Evolutionary conservation across 1,140 invertebrate species (phyloP), one percentile per base, ranked within the genome.

Genomic region (Diachasma alloeum): DNA sequence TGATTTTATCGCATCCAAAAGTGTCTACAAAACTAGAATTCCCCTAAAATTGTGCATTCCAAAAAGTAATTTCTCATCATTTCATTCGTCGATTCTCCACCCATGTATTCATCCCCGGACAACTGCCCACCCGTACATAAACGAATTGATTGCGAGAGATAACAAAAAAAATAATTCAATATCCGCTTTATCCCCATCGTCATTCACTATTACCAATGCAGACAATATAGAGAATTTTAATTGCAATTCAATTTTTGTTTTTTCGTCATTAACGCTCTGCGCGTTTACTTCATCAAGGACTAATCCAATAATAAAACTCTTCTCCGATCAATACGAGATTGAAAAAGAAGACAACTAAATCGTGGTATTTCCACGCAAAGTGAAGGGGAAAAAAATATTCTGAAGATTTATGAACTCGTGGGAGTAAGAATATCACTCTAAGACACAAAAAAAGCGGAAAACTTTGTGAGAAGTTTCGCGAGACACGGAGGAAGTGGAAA

Each of bases 401-500:
- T 17, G 15, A n/a, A 53, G 15, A 19, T 53, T 53, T 53, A 53
- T 53, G 48, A n/a, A 53, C 44, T 46, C 31, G 4, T 48, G 5
- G n/a, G 44, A 5, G 48, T 6, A 19, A 53, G 48, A 17, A 6
- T 63, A 26, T 56, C 48, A 19, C 24, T 26, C 59, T 0, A 13
- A 63, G 11, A 24, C 11, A 4, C 4, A 63, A 63, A 63, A 63
- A 26, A 63, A 63, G 9, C 8, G 69, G 42, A 22, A 72, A 24
- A 53, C 44, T 26, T 10, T 31, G 31, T 31, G 10, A 15, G 39
- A 72, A 46, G 24, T 72, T 46, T 46, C 19, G 17, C 15, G 70
- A 69, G 72, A 17, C 48, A 56, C n/a, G 15, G 69, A 75, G 76
- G 72, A 77, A 79, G 83, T 79, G 76, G 82, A 83, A 85, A 82